A percentile compares a stretch with the other conserved stretches of the same genome.
Conservation (phyloP, 37 sponge, comb jelly and placozoan genomes). For the Crambe crambe region DNA sequence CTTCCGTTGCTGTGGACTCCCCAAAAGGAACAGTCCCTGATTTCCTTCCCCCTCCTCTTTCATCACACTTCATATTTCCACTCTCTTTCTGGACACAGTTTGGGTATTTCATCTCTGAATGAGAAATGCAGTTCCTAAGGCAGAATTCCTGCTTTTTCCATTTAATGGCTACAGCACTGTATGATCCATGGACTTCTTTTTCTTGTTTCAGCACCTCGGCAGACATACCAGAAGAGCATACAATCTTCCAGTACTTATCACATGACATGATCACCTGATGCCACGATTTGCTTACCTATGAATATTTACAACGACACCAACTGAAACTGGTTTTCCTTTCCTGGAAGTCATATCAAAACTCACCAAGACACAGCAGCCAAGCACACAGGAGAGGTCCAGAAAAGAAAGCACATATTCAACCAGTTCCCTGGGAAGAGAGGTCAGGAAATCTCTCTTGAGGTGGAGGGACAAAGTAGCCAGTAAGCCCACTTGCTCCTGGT, state of each 20-base stretch:
- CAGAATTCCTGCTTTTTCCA: background rate
- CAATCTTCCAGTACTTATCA: background rate
- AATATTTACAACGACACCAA: too few relatives aligned
- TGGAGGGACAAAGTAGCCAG: conserved; percentile 8
- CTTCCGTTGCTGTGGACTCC: too few relatives aligned
- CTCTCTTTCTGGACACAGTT: too few relatives aligned
- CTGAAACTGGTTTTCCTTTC: too few relatives aligned
- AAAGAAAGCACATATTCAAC: background rate
- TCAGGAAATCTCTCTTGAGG: conserved; percentile 24
- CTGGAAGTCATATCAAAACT: too few relatives aligned
- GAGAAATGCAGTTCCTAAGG: background rate
- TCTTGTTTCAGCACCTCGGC: background rate
- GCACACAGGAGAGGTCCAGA: background rate
- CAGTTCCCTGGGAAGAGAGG: conserved; percentile 24
- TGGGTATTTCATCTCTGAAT: background rate
- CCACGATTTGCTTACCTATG: conserved; percentile 5
- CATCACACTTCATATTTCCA: too few relatives aligned
- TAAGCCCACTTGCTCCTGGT: conserved; percentile 25
- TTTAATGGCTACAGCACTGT: background rate
- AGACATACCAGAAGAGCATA: background rate
- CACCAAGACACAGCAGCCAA: background rate
- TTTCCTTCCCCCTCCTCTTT: too few relatives aligned
- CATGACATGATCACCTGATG: background rate
- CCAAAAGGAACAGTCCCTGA: too few relatives aligned
- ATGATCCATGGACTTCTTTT: background rate